Evolutionary conservation across 2,113 vertebrate genomes (phyloP), one percentile per base, ranked within the genome.

Genomic region (Tricholaema leucomelas): DNA sequence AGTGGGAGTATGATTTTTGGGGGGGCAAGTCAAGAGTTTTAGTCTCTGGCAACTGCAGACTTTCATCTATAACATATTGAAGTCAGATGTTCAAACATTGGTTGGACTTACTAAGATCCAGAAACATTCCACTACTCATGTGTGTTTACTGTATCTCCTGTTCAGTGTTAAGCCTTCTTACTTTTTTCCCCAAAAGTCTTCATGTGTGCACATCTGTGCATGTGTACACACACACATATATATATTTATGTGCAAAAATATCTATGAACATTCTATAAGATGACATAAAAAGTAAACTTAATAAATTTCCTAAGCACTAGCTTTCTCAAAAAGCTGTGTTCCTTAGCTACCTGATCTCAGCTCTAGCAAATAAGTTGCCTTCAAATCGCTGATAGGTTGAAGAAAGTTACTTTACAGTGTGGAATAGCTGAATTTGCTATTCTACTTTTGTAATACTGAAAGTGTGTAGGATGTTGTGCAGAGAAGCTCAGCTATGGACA

Each of bases 261-360:
- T 10, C 40, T n/a, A 56, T 44, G 40, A 58, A 55, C 44, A 56
- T 85, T 84, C 55, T 83, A 44, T 94, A 92, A 96, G 92, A 89
- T 92, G 88, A 81, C 63, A 66, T 75, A 18, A 82, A 66, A 92
- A 65, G 36, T 75, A 79, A 78, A 66, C 56, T 28, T 81, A 78
- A 91, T 56, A 70, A 95, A 93, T 85, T 95, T 95, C 63, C 78
- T 69, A 30, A 27, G 79, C 56, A 71, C 81, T 90, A 80, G 5
- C 50, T 92, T 79, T 94, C 84, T 92, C 91, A 93, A 35, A 89
- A 91, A 85, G 84, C 72, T 20, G 19, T 85, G 33, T 91, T 92
- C 65, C 73, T 80, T 42, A 63, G 28, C 33, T 64, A 40, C 33
- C 12, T 44, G 9, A 8, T 64, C 36, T 90, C 86, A 81, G 77